Evolutionary conservation across 92 coral and sea anemone species (phyloP), one percentile per base, ranked within the genome.

Genomic region (Hydrozoanthus gracilis): DNA sequence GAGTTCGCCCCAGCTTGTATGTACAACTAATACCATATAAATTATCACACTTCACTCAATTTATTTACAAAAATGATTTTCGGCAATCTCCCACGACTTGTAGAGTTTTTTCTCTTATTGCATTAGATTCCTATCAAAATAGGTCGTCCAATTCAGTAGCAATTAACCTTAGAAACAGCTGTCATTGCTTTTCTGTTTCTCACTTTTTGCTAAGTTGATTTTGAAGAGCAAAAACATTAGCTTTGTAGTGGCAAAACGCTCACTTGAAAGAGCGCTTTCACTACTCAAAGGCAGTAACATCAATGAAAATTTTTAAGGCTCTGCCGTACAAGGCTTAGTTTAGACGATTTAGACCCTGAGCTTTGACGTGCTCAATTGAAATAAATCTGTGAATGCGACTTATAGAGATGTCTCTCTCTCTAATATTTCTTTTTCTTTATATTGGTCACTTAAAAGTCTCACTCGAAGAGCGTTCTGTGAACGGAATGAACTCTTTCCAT

Each of bases 381-480:
- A 27, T 27, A 17, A 67, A 20, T 27, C 72, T 67, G 72, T 20
- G 39, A 27, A 27, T 27, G 39, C 2, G 39, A 27, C 44, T 68
- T 68, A 68, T 8, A 68, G 73, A 35, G 62, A 48, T n/a, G 85
- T 80, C 85, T 80, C 85, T 80, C 75, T 80, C 69, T 80, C 75
- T 4, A 80, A 52, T 10, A 80, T 18, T 66, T 80, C 84, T 17
- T 50, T 39, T 80, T 65, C 85, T 16, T 80, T 46, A 65, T 7
- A 45, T 15, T 48, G 44, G 45, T 65, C 85, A 64, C 51, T 80
- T 18, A 80, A 47, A 49, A 65, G 85, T 67, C 73, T 48, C 7
- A 49, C 73, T 62, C 74, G 75, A 48, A 64, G 74, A 20, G 18
- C 17, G 2, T 46, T 80, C 7, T 73, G 72, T 18, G 74, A 80